Base-by-base conservation (phyloP, 2,113 vertebrate species). In the Brachypteracias leptosomus region DNA sequence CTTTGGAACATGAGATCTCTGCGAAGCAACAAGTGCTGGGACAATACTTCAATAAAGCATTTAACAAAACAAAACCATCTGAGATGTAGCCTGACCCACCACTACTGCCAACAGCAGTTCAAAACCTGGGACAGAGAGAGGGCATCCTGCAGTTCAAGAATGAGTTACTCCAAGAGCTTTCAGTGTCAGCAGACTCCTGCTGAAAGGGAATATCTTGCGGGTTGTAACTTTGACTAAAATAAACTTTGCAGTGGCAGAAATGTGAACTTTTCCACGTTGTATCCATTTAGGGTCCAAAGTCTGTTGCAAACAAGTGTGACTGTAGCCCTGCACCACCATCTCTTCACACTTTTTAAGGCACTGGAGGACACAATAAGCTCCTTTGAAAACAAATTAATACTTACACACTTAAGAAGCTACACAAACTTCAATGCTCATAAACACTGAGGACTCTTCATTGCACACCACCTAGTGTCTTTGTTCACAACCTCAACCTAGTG, bases 311-410 rank as follows among this genome's bases (percentile, higher is more conserved):
- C 57, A 79, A 66, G 46, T 31, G 20, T 11, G 24, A 82, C 13
- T 0, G 1, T 14, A 76, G 44, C 26, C 65, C 51, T 49, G 58
- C 16, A 24, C 16, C 51, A 75, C n/a, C 3, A 0, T 20, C 36
- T 73, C 58, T 67, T 57, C 22, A 31, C 11, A 24, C 35, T 33
- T 67, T 89, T 67, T 15, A 76, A 17, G 20, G 51, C 40, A 44
- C 28, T 31, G 49, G 19, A 74, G 51, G 74, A 70, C 14, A 75
- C 38, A 31, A 31, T n/a, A 20, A 55, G 35, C 35, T 66, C 36
- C 35, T 71, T 15, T 75, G 40, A 81, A 66, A 76, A 36, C 8
- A 76, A 65, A 61, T 31, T 36, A 47, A 75, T 26, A 44, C 12
- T 55, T 67, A 35, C 0, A 18, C 10, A 73, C 20, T 35, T 55